Evolutionary conservation across 2,888 invertebrate species (phyloP), one percentile per base, ranked within the genome.

Genomic region (Sipha maydis): DNA sequence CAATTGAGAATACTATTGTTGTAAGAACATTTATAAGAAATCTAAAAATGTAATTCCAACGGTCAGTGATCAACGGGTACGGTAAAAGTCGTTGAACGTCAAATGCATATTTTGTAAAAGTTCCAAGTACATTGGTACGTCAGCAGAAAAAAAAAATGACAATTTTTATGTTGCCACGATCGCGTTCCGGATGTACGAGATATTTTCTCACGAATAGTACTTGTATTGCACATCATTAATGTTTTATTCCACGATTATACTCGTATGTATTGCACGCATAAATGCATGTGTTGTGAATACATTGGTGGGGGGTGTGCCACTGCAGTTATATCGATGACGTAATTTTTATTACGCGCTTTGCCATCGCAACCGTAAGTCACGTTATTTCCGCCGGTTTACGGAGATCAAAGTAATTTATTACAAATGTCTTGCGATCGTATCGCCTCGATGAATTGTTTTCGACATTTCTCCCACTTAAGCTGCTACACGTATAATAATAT

Each of bases 381-480:
- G 41, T 82, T 69, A 69, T 82, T 82, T 82, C 82, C 82, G 82
- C 69, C 82, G 82, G 82, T 82, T 69, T 82, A 48, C 28, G n/a
- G 14, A 69, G 28, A 82, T 69, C 38, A 82, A 31, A 82, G 41
- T 69, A 82, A 82, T 82, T 69, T 82, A 67, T 48, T 82, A 82
- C 82, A 38, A 80, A n/a, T 19, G 80, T 82, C 38, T 38, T n/a
- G 38, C n/a, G 61, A 67, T 80, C 25, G 14, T 11, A 82, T 82
- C 69, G 41, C 5, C 34, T n/a, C n/a, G n/a, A 25, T n/a, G 61
- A 79, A 80, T 80, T 80, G 41, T 82, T 69, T 69, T 82, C 67
- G 28, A 41, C 48, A 69, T 80, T 56, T 28, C 38, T 80, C 34
- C 28, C 28, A 9, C 41, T 80, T n/a, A 11, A 4, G 28, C 41